Base-by-base conservation (phyloP, 1,140 invertebrate species). In the Mesaphorura yosii region DNA sequence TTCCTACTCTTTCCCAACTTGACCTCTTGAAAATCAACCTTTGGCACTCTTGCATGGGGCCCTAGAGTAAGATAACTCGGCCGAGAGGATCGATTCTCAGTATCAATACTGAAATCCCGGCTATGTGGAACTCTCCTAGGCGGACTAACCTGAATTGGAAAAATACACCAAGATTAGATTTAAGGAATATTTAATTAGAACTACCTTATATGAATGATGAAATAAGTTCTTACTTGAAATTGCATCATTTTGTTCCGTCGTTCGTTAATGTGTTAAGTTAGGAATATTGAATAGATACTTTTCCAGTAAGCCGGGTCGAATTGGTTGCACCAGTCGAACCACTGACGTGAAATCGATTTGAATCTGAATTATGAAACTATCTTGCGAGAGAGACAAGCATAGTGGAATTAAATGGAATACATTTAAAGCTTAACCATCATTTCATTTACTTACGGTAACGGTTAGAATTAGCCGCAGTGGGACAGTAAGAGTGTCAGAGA, bases 1-100 rank as follows among this genome's bases (percentile, higher is more conserved):
- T 37, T 45, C 22, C 26, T 53, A 14, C 27, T 22, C 27, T 53
- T 17, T 10, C 51, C 51, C 12, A 53, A 5, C 20, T 17, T 5
- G 3, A 53, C 51, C 2, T 27, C 39, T 37, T 53, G 41, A 37
- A 53, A 53, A 26, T 53, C 41, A 4, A 53, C 25, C 20, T 53
- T 53, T 34, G 51, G 41, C 14, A 23, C 20, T 7, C 28, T 26
- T 22, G 20, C 10, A 42, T 46, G 47, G 22, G 51, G 41, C 47
- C 51, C 51, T n/a, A 53, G 34, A 6, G 31, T 25, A 15, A 53
- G 27, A 28, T 27, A 53, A 26, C 28, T 14, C 10, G 41, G n/a
- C n/a, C n/a, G n/a, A n/a, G n/a, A n/a, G n/a, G n/a, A n/a, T n/a
- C n/a, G n/a, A n/a, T n/a, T n/a, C n/a, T n/a, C n/a, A n/a, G n/a